Percentiles rank a stretch among this genome's conserved stretches.
phyloP scores from a whole-genome alignment of 2,113 vertebrate genomes.

The Sula dactylatra region DNA sequence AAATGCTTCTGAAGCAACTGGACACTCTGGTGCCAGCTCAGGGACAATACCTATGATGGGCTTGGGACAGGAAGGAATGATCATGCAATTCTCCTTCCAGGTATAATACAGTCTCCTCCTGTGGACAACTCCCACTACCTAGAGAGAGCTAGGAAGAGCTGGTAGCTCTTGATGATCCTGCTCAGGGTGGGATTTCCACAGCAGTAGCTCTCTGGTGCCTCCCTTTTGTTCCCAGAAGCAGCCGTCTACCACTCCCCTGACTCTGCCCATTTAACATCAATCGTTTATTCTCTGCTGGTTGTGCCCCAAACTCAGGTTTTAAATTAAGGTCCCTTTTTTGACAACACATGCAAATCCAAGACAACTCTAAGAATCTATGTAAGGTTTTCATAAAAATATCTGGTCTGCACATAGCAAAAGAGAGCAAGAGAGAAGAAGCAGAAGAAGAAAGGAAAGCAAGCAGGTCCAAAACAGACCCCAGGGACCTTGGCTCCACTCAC shows the following conservation, averaged over 20 bases:
- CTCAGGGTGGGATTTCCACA: neutral
- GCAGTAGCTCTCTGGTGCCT: neutral
- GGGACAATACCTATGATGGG: neutral
- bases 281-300: neutral
- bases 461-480: neutral
- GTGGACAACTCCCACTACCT: neutral
- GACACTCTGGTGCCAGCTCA: neutral
- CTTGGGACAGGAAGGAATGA: neutral
- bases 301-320: neutral
- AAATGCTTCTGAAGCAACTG: neutral
- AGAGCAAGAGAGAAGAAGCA: neutral
- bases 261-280: neutral
- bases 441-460: neutral
- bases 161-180: neutral
- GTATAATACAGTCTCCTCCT: neutral
- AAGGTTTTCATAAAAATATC: neutral
- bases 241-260: neutral
- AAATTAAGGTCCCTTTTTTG: neutral
- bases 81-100: neutral
- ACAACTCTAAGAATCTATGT: neutral
- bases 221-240: neutral
- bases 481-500: neutral
- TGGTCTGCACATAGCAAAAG: neutral
- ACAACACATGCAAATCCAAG: neutral
- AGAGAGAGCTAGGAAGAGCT: neutral